Base-by-base conservation (phyloP, 2,888 invertebrate genomes). In the Malachius bipustulatus region DNA sequence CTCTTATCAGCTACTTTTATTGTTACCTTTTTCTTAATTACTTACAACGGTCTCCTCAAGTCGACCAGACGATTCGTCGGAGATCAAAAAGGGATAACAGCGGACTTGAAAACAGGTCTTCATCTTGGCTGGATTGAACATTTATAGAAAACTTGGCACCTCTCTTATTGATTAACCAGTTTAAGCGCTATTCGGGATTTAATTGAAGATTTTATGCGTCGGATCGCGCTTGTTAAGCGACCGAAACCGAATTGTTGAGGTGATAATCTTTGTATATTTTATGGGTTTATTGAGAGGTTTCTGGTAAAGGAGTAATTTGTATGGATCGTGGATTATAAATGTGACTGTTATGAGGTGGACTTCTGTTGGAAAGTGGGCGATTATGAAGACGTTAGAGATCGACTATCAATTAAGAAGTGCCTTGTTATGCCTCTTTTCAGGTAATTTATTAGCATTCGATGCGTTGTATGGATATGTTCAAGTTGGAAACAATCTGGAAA, bases 1-100 rank as follows among this genome's bases (percentile, higher is more conserved):
- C 47, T 37, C 42, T 55, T 56, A 57, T 57, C 57, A 53, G 40
- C 46, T 44, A 44, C 39, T 52, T 57, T 57, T 57, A 57, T 59
- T 57, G 57, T 57, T 57, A 52, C 56, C 57, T 57, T 55, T 59
- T 49, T 55, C 52, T 59, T 59, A 57, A 59, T 57, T 59, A 56
- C 59, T 52, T 50, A 54, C 55, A 53, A 48, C 50, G 51, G 49
- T 50, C 52, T 50, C 48, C 41, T 38, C 39, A 35, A 45, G 47
- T 42, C 34, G 46, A 34, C 47, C 52, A 46, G 40, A 31, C 32
- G 28, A 36, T 35, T 37, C 24, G 34, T 38, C 30, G 32, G 27
- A 34, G 38, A 12, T 29, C 26, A 33, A 36, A 37, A 28, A 30
- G 34, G n/a, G n/a, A n/a, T n/a, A n/a, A n/a, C n/a, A n/a, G n/a